These are phyloP conservation scores for Sciaenops ocellatus DNA, from an alignment of 2,797 vertebrate genomes.

Conservation along the genomic window DNA sequence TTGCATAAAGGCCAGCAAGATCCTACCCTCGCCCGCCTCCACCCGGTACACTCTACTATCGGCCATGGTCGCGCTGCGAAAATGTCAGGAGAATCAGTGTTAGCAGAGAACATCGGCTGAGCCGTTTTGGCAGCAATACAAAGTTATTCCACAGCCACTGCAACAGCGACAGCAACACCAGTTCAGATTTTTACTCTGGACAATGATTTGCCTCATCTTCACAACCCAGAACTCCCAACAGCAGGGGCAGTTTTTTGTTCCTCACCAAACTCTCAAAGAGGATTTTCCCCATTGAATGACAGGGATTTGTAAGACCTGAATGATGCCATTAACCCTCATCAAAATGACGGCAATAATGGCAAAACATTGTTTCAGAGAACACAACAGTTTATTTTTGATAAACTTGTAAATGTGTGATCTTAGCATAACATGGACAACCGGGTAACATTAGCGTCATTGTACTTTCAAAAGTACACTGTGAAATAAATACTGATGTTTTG, in stretches of 20 bases:
- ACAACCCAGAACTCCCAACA: conserved; percentile 8
- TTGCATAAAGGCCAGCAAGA: too few species aligned
- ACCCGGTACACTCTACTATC: too few species aligned
- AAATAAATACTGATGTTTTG: too few species aligned
- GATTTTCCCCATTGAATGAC: conserved; percentile 31
- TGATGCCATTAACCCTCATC: conserved; percentile 25
- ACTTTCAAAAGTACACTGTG: too few species aligned
- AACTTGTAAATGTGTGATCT: conserved; percentile 20
- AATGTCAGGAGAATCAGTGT: too few species aligned
- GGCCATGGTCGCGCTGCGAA: too few species aligned
- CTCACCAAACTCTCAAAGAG: conserved; percentile 1
- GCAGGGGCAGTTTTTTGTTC: not conserved
- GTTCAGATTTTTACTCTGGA: conserved; percentile 43
- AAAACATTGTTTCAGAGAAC: conserved; percentile 42
- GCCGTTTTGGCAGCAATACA: too few species aligned
- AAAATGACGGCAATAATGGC: conserved; percentile 39
- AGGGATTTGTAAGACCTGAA: conserved; percentile 30
- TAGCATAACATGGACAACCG: not conserved
- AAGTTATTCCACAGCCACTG: too few species aligned
- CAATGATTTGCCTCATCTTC: conserved; percentile 12
- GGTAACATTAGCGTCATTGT: too few species aligned
- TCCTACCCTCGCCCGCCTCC: too few species aligned
- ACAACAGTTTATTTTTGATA: conserved; percentile 36
- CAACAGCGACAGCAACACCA: conserved; percentile 20
- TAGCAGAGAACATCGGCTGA: too few species aligned